Percentiles rank a stretch among this genome's conserved stretches.
Evolutionary conservation across 2,888 invertebrate genomes (phyloP).

Genomic region (Sarcophaga variegata): DNA sequence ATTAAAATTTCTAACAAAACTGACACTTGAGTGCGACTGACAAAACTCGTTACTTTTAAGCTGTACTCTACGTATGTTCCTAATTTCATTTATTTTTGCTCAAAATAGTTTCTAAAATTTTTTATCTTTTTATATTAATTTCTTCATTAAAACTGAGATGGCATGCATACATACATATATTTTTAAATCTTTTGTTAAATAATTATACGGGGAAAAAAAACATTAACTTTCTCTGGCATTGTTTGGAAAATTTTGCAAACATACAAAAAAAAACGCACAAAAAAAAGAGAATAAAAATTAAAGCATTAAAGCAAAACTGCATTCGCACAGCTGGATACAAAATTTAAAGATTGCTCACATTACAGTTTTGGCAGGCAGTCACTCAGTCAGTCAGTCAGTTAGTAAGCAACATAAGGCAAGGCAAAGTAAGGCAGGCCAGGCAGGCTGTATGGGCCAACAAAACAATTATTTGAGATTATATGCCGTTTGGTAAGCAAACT

Average conservation of each 20-base stretch:
- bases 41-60: no score
- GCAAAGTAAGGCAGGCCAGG: not conserved
- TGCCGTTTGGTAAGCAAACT: conserved; percentile 24
- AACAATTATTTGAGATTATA: conserved; percentile 59
- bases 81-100: no score
- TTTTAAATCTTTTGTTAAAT: not conserved
- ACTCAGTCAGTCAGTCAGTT: not conserved
- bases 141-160: not conserved
- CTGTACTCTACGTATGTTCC: no score
- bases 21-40: no score
- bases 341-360: conserved; percentile 62
- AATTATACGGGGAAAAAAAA: not conserved
- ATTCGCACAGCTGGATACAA: conserved; percentile 59
- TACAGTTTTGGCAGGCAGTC: conserved; percentile 46
- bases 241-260: not conserved
- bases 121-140: not conserved
- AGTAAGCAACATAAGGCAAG: not conserved
- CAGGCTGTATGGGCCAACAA: conserved; percentile 44
- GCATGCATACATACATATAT: not conserved
- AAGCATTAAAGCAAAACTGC: conserved; percentile 56
- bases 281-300: conserved; percentile 34
- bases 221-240: conserved; percentile 58
- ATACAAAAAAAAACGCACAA: not conserved
- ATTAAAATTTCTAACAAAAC: no score
- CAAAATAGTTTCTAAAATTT: no score